phyloP scores from a whole-genome alignment of 1,140 invertebrate species.

The Pseudomyrmex pallidus region DNA sequence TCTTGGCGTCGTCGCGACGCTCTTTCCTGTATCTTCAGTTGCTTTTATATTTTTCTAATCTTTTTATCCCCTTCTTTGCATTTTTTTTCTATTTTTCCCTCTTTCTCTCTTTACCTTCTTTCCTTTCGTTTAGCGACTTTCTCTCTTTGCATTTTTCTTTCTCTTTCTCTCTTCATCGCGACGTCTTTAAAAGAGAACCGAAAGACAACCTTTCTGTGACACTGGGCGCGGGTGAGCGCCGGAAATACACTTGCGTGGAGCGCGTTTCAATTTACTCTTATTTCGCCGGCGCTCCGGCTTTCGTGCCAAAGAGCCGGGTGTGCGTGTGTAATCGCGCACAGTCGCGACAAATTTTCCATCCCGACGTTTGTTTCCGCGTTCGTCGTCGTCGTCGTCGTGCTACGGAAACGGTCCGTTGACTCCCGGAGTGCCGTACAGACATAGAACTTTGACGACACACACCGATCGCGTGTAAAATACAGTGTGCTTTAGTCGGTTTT shows the following conservation, averaged over 20 bases:
- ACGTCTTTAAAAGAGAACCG: slow-evolving; percentile 23
- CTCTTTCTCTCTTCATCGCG: background rate
- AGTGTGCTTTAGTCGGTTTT: too few species aligned
- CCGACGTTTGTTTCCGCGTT: background rate
- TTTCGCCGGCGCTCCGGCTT: slow-evolving; percentile 49
- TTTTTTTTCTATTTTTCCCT: background rate
- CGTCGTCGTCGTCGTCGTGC: background rate
- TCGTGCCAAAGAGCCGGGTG: slow-evolving; percentile 7
- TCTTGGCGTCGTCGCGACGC: background rate
- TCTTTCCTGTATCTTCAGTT: background rate
- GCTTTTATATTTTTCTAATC: background rate
- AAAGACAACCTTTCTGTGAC: slow-evolving; percentile 37
- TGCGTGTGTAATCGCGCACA: slow-evolving; percentile 24
- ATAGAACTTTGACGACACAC: background rate
- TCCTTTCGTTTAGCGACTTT: background rate
- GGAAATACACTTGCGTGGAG: slow-evolving; percentile 64
- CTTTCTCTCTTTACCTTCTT: background rate
- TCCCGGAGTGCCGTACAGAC: too few species aligned
- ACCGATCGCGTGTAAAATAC: background rate
- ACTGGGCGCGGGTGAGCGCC: slow-evolving; percentile 63
- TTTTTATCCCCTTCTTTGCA: background rate
- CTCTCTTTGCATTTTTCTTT: too few species aligned
- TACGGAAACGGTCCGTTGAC: too few species aligned
- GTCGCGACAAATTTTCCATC: slow-evolving; percentile 46
- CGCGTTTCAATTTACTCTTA: slow-evolving; percentile 58